Conservation (phyloP, 2,113 vertebrate species). For the Plotosus lineatus region DNA sequence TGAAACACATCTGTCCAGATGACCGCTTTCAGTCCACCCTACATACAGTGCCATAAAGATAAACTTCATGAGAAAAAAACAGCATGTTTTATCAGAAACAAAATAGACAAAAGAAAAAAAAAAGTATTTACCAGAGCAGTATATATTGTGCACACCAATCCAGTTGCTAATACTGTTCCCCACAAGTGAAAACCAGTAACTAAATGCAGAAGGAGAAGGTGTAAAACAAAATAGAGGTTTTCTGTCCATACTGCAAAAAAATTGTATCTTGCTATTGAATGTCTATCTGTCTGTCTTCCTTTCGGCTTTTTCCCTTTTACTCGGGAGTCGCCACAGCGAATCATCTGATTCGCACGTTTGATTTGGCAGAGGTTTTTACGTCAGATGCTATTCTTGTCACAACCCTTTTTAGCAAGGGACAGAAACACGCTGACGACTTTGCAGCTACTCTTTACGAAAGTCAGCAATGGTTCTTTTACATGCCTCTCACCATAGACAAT, state of each 20-base stretch:
- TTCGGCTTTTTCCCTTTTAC: no score
- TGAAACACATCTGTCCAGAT: constrained; percentile 91
- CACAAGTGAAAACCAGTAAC: constrained; percentile 91
- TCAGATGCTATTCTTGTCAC: no score
- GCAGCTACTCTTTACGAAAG: no score
- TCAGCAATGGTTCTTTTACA: no score
- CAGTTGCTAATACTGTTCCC: constrained; percentile 84
- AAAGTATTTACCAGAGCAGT: constrained; percentile 79
- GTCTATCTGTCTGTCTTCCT: no score
- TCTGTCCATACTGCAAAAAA: not conserved
- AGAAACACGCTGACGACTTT: no score
- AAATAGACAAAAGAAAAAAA: not conserved
- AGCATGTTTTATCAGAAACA: not conserved
- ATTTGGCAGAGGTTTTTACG: no score
- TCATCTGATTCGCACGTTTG: no score
- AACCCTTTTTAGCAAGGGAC: no score
- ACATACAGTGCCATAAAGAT: not conserved
- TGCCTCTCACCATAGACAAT: no score
- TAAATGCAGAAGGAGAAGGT: constrained; percentile 57
- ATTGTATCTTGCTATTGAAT: not conserved
- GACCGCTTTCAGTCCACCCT: constrained; percentile 87
- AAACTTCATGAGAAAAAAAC: not conserved
- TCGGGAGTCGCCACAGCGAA: no score
- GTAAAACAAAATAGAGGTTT: not conserved
- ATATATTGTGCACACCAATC: constrained; percentile 86